Conservation (phyloP, 2,888 invertebrate genomes). For the Orchestes rusci region DNA sequence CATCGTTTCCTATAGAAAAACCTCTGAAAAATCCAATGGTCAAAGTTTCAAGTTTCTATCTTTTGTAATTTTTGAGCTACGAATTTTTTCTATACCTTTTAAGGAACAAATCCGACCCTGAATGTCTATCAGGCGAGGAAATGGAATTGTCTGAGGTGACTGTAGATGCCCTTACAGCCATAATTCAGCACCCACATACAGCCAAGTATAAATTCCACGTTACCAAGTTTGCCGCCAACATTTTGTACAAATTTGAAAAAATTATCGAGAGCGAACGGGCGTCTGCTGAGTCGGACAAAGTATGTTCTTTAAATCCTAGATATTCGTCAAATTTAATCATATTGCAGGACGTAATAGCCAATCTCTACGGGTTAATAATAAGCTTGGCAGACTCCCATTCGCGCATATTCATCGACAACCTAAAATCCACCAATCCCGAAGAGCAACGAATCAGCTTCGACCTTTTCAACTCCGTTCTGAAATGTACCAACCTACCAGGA, state of each 20-base stretch:
- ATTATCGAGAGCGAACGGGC: slow-evolving; percentile 47
- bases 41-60: too few relatives aligned
- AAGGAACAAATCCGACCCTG: slow-evolving; percentile 43
- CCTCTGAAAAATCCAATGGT: too few relatives aligned
- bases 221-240: slow-evolving; percentile 52
- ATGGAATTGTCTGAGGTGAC: slow-evolving; percentile 54
- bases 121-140: slow-evolving; percentile 49
- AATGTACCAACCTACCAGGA: slow-evolving; percentile 74
- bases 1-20: too few relatives aligned
- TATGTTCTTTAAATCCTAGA: too few relatives aligned
- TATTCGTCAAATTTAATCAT: too few relatives aligned
- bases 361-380: slow-evolving; percentile 60
- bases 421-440: slow-evolving; percentile 45
- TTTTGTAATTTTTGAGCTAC: neutral
- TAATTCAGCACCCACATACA: slow-evolving; percentile 56
- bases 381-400: slow-evolving; percentile 68
- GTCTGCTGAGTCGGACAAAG: slow-evolving; percentile 40
- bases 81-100: slow-evolving; percentile 8
- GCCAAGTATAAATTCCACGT: slow-evolving; percentile 48
- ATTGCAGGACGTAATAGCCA: slow-evolving; percentile 62
- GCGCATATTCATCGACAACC: slow-evolving; percentile 47
- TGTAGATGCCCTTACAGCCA: slow-evolving; percentile 54
- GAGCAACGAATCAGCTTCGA: slow-evolving; percentile 52
- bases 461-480: slow-evolving; percentile 65
- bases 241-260: slow-evolving; percentile 51